phyloP scores from a whole-genome alignment of 2,888 invertebrate species.

The Elysia crispata region DNA sequence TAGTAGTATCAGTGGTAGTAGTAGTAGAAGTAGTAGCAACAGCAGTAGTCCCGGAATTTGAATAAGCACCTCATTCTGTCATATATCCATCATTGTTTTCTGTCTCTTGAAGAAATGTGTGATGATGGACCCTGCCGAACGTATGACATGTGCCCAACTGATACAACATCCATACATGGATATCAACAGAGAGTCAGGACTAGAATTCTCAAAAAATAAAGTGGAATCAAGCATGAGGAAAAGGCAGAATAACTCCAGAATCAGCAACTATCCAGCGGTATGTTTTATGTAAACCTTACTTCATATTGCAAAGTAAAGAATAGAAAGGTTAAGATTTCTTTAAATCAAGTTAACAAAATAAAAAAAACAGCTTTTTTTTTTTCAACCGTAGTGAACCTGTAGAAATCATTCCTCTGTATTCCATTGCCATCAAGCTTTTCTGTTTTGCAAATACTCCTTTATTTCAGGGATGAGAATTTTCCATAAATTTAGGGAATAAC shows the following conservation, averaged over 20 bases:
- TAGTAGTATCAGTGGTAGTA: not conserved
- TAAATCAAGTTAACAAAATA: too few relatives aligned
- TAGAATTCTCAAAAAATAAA: slow-evolving; percentile 48
- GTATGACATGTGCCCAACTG: slow-evolving; percentile 95
- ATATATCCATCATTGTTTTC: not conserved
- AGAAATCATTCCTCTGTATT: too few relatives aligned
- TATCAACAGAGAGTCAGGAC: slow-evolving; percentile 61
- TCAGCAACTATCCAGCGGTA: slow-evolving; percentile 58
- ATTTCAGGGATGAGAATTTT: too few relatives aligned
- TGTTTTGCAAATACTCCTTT: too few relatives aligned
- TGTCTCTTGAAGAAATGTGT: slow-evolving; percentile 87
- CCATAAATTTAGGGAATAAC: too few relatives aligned
- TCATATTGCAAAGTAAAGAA: too few relatives aligned
- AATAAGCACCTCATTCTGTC: not conserved
- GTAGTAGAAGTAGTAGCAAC: not conserved
- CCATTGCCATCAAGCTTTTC: too few relatives aligned
- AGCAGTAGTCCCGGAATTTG: too few relatives aligned
- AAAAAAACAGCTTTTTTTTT: too few relatives aligned
- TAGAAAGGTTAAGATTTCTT: too few relatives aligned
- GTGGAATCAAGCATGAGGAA: slow-evolving; percentile 43
- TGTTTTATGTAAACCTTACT: slow-evolving; percentile 27
- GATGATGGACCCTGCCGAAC: slow-evolving; percentile 93
- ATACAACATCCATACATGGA: slow-evolving; percentile 94
- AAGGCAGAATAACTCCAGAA: slow-evolving; percentile 52
- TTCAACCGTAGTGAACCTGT: too few relatives aligned